Evolutionary conservation across 2,888 invertebrate genomes (phyloP).

Genomic region (Xestia ashworthii): DNA sequence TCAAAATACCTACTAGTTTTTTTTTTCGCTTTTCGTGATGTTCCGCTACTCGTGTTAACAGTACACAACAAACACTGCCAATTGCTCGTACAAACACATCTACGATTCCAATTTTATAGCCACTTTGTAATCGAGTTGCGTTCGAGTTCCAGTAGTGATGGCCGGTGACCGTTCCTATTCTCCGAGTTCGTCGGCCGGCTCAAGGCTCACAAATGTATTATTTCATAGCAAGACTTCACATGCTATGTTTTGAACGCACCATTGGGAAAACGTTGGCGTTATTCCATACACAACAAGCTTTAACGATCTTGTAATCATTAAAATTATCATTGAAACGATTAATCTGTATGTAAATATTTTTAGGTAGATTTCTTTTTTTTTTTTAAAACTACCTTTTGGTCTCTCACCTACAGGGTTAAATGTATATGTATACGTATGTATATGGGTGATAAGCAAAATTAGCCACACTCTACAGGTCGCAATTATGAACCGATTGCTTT

Average conservation of each 20-base stretch:
- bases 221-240: constrained; percentile 63
- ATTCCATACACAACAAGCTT: constrained; percentile 38
- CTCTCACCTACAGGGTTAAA: too few relatives aligned
- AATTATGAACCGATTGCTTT: too few relatives aligned
- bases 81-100: constrained; percentile 37
- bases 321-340: constrained; percentile 19
- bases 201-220: constrained; percentile 72
- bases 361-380: too few relatives aligned
- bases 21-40: not conserved
- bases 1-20: constrained; percentile 7
- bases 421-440: too few relatives aligned
- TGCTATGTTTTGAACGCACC: constrained; percentile 49
- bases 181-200: constrained; percentile 75
- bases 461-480: too few relatives aligned
- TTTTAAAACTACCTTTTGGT: too few relatives aligned
- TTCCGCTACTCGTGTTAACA: constrained; percentile 7
- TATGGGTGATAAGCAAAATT: too few relatives aligned
- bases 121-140: constrained; percentile 57
- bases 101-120: constrained; percentile 17
- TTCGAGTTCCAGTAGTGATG: constrained; percentile 65
- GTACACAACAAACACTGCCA: constrained; percentile 12
- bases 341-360: too few relatives aligned
- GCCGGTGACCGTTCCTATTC: constrained; percentile 70
- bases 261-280: constrained; percentile 55
- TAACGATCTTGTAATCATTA: constrained; percentile 29